Evolutionary conservation across 2,797 vertebrate genomes (phyloP).

Genomic region (Ispidina lecontei): DNA sequence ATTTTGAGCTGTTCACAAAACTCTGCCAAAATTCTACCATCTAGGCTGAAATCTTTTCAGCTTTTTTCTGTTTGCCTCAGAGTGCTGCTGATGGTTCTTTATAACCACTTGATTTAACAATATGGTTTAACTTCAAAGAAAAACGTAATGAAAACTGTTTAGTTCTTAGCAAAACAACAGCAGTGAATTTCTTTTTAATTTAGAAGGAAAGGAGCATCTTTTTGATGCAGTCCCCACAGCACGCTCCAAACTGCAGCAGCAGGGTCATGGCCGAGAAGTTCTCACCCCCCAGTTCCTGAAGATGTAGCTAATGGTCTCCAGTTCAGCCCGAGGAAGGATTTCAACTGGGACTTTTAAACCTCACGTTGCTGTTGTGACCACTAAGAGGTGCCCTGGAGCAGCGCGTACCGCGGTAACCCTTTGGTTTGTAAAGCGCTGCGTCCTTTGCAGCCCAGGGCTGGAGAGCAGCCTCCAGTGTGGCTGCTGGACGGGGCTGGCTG

Average conservation of each 20-base stretch:
- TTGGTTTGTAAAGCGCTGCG: fast-evolving
- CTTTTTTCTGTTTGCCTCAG: neutral
- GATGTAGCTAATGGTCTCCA: neutral
- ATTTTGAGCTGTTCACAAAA: neutral
- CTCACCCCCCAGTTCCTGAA: neutral
- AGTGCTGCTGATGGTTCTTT: neutral
- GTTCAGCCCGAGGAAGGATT: neutral
- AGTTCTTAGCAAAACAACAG: neutral
- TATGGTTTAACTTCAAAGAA: neutral
- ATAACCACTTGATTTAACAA: neutral
- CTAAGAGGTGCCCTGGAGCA: neutral
- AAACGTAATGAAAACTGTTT: neutral
- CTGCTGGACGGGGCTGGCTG: neutral
- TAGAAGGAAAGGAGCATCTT: neutral
- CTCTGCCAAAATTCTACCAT: neutral
- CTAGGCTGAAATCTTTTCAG: neutral
- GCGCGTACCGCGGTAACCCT: neutral
- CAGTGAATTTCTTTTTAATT: neutral
- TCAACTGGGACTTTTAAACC: neutral
- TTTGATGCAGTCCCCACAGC: neutral
- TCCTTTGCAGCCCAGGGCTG: neutral
- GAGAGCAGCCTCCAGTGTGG: neutral
- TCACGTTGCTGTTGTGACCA: neutral
- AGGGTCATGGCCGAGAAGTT: neutral
- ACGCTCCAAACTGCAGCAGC: neutral